Conservation (phyloP, 2,113 vertebrate genomes). For the Diadophis punctatus region DNA sequence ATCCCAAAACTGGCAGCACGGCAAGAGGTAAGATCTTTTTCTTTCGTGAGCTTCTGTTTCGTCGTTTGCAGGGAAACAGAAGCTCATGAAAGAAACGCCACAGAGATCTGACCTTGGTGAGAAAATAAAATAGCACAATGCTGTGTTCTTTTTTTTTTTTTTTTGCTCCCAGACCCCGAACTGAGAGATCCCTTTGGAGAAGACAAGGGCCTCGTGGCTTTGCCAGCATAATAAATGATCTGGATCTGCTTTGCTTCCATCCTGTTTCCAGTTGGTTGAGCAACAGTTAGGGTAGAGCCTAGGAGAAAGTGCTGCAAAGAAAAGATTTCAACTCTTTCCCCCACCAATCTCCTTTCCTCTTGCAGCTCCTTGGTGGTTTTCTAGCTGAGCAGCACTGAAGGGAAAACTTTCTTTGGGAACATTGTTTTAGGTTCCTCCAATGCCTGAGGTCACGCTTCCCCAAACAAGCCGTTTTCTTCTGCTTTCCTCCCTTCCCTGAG, state of each 20-base stretch:
- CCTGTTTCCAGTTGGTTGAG: not conserved
- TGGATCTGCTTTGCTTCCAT: not conserved
- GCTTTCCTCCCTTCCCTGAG: not conserved
- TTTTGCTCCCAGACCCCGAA: not conserved
- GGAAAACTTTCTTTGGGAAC: not conserved
- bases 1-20: too few species aligned
- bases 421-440: not conserved
- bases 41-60: too few species aligned
- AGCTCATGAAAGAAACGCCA: too few species aligned
- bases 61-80: too few species aligned
- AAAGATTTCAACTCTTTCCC: not conserved
- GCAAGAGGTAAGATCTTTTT: too few species aligned
- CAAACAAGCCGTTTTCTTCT: not conserved
- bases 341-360: not conserved
- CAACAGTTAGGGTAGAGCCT: not conserved
- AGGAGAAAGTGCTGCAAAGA: not conserved
- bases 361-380: not conserved
- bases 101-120: not conserved
- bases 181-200: not conserved
- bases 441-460: not conserved
- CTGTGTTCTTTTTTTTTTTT: not conserved
- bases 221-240: not conserved
- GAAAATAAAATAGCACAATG: not conserved
- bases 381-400: not conserved
- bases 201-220: not conserved